A percentile compares a stretch with the other conserved stretches of the same genome.
phyloP scores from a whole-genome alignment of 2,797 vertebrate species.

The Graptemys geographica region DNA sequence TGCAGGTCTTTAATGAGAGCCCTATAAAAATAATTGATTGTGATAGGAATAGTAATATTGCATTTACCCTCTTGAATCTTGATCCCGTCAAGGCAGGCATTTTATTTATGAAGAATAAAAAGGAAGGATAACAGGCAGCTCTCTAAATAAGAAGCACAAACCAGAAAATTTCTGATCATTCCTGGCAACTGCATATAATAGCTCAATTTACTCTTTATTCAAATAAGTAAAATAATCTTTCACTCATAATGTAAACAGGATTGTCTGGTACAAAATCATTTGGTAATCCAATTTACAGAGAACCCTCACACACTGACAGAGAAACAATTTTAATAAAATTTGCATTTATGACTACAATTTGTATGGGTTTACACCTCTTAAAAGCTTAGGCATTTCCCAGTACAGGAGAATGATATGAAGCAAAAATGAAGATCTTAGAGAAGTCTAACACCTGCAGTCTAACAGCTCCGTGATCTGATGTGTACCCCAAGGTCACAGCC shows the following conservation, averaged over 20 bases:
- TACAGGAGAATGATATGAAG: not conserved
- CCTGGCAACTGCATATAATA: conserved; percentile 47
- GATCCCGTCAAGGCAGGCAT: conserved; percentile 51
- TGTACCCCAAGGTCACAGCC: conserved; percentile 31
- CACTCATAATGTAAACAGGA: conserved; percentile 46
- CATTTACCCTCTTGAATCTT: conserved; percentile 20
- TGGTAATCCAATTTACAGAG: conserved; percentile 47
- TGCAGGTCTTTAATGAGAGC: conserved; percentile 45
- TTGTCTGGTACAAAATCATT: conserved; percentile 11
- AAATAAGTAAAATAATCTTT: conserved; percentile 49
- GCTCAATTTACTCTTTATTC: conserved; percentile 57
- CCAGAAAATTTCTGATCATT: conserved; percentile 50
- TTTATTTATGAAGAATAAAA: conserved; percentile 63
- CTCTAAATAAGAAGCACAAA: conserved; percentile 57
- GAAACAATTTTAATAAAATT: conserved; percentile 48
- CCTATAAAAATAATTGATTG: conserved; percentile 50
- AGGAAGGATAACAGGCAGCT: conserved; percentile 57
- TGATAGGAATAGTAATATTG: conserved; percentile 44
- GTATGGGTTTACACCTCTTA: conserved; percentile 22
- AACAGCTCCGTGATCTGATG: not conserved
- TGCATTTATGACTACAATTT: conserved; percentile 49
- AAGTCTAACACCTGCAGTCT: conserved; percentile 13
- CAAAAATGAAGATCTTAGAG: not conserved
- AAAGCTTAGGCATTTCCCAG: conserved; percentile 14
- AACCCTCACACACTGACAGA: conserved; percentile 29